Percentiles rank a stretch among this genome's conserved stretches.
Conservation (phyloP, 2,113 vertebrate genomes). For the Cervus canadensis region DNA sequence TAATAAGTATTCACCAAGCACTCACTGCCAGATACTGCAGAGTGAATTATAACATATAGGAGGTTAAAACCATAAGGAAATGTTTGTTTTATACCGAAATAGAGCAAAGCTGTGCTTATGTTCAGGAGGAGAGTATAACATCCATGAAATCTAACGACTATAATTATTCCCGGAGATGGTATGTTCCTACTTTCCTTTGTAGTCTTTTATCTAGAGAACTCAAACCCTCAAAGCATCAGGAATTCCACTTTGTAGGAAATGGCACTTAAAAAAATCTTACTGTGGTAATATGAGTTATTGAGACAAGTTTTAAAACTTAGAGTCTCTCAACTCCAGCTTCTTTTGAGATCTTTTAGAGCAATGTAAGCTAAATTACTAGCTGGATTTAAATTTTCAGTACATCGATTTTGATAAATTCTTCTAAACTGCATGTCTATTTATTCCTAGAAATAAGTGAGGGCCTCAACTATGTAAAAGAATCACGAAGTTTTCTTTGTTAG, state of each 20-base stretch:
- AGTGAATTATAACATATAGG: background rate
- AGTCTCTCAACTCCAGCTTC: background rate
- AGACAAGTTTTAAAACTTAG: background rate
- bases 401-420: background rate
- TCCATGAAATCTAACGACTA: background rate
- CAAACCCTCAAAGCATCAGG: constrained; percentile 33
- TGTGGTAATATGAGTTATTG: background rate
- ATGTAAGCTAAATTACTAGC: background rate
- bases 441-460: background rate
- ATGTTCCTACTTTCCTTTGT: background rate
- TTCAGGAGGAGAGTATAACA: background rate
- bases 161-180: background rate
- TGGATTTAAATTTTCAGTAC: background rate
- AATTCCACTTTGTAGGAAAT: constrained; percentile 45
- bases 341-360: background rate
- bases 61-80: background rate
- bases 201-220: constrained; percentile 50
- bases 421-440: background rate
- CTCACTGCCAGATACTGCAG: background rate
- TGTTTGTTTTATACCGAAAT: background rate
- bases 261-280: background rate
- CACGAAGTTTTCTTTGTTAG: background rate
- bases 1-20: background rate
- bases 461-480: background rate
- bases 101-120: background rate